A percentile compares a stretch with the other conserved stretches of the same genome.
Conservation (phyloP, 2,888 invertebrate genomes). For the Ophonus ardosiacus region DNA sequence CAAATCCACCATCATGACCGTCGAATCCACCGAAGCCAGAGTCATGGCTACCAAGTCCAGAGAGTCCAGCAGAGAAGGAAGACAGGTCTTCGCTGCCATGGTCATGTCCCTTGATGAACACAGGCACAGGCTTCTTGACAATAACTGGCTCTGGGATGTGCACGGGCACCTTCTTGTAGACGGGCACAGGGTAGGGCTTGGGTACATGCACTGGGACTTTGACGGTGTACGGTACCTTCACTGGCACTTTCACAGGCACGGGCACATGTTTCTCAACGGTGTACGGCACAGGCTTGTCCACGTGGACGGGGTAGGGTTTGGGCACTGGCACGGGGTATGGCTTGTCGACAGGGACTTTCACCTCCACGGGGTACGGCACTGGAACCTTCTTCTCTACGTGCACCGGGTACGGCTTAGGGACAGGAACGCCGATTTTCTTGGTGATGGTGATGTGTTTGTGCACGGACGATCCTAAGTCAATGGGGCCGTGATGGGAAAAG, state of each 20-base stretch:
- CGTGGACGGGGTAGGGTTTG: conserved; percentile 76
- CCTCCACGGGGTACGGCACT: conserved; percentile 74
- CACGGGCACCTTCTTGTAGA: conserved; percentile 57
- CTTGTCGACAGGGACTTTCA: conserved; percentile 77
- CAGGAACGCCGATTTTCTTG: conserved; percentile 76
- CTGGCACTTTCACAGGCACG: conserved; percentile 65
- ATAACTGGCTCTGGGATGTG: conserved; percentile 57
- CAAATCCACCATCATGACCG: background rate
- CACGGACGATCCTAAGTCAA: conserved; percentile 71
- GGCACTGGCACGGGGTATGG: conserved; percentile 76
- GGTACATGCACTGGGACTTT: conserved; percentile 44
- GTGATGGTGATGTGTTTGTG: conserved; percentile 74
- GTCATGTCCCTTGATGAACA: conserved; percentile 58
- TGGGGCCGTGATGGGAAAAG: conserved; percentile 55
- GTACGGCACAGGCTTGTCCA: conserved; percentile 78
- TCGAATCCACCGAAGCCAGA: background rate
- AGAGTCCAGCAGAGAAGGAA: background rate
- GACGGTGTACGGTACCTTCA: conserved; percentile 49
- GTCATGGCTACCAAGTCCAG: background rate
- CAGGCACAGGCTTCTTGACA: conserved; percentile 61
- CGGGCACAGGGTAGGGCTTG: conserved; percentile 58
- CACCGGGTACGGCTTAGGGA: conserved; percentile 78
- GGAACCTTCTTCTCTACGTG: conserved; percentile 77
- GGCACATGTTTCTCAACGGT: conserved; percentile 79
- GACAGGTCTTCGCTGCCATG: background rate